Evolutionary conservation across 2,888 invertebrate species (phyloP), one percentile per base, ranked within the genome.

Genomic region (Ashinkailepas kermadecensis): DNA sequence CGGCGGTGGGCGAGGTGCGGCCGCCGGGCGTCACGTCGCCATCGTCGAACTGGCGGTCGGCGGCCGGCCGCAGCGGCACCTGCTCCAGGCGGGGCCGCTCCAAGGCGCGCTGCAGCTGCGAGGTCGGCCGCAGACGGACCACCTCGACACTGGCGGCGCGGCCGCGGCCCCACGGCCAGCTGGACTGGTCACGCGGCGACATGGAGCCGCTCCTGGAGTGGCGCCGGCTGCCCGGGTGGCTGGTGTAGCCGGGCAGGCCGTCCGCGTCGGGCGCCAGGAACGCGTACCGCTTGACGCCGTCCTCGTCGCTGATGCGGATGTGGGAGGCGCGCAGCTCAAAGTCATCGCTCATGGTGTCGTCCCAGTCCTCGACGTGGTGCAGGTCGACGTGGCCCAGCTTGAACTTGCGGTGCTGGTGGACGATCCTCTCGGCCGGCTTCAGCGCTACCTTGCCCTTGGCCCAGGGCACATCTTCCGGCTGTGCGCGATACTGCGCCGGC

Each of bases 381-480:
- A 83, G 81, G 15, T 81, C 81, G 59, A 81, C 82, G 21, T 23
- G 58, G 56, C 82, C 82, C 67, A 82, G 80, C 67, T 81, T 56
- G 23, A 64, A 21, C n/a, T 82, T 81, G 57, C 81, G 81, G 54
- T 57, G 80, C 54, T 78, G 64, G 78, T 59, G 80, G 74, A 62
- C 81, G 23, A 79, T 83, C 39, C 65, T 82, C 25, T 80, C 78
- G 39, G 83, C 70, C 65, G 81, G 83, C 81, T 83, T 83, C 15
- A 83, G 81, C 81, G 81, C 81, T 25, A 82, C 81, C 64, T 83
- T 83, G 10, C 81, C 83, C 56, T 82, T 62, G 58, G 79, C 65
- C 65, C 67, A 81, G 18, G 78, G 81, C 78, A 82, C 74, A 1
- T 12, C 21, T 21, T 74, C 74, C 21, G 74, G 54, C 23, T 67